A percentile compares a stretch with the other conserved stretches of the same genome.
Conservation (phyloP, 2,888 invertebrate species). For the Zygothrica quintamaculata region DNA sequence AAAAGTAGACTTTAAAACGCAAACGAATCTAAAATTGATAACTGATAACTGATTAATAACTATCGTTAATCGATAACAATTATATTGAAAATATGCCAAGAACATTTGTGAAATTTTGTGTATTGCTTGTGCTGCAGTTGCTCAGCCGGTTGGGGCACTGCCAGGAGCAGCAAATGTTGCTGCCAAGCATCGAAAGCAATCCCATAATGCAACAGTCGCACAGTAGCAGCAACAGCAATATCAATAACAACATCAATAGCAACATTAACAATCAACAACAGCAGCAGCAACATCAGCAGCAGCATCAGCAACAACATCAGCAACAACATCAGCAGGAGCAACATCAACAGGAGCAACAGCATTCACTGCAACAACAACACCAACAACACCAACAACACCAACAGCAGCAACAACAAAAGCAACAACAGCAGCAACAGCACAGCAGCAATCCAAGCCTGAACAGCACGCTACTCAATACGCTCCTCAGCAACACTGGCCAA, state of each 20-base stretch:
- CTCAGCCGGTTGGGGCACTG: conserved; percentile 50
- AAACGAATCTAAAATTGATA: conserved; percentile 26
- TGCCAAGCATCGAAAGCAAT: conserved; percentile 50
- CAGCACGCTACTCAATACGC: conserved; percentile 75
- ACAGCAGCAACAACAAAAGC: conserved; percentile 43
- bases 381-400: conserved; percentile 46
- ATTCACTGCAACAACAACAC: conserved; percentile 31
- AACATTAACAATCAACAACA: conserved; percentile 34
- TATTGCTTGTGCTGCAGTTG: conserved; percentile 52
- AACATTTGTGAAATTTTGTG: conserved; percentile 33
- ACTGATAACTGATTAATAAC: conserved; percentile 16
- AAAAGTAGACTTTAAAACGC: conserved; percentile 71
- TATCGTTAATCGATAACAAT: conserved; percentile 15
- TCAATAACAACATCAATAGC: conserved; percentile 27
- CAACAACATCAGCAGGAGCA: conserved; percentile 29
- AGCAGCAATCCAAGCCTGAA: conserved; percentile 50
- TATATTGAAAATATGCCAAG: conserved; percentile 37
- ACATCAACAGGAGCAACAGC: conserved; percentile 33
- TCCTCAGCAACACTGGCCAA: conserved; percentile 34
- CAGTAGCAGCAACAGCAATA: background rate
- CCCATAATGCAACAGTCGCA: conserved; percentile 33
- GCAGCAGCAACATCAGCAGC: conserved; percentile 42
- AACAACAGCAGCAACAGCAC: conserved; percentile 32
- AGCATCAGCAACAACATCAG: conserved; percentile 39
- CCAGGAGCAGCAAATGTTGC: conserved; percentile 59